Evolutionary conservation across 2,888 invertebrate genomes (phyloP), one percentile per base, ranked within the genome.

Genomic region (Ennomos quercinarius): DNA sequence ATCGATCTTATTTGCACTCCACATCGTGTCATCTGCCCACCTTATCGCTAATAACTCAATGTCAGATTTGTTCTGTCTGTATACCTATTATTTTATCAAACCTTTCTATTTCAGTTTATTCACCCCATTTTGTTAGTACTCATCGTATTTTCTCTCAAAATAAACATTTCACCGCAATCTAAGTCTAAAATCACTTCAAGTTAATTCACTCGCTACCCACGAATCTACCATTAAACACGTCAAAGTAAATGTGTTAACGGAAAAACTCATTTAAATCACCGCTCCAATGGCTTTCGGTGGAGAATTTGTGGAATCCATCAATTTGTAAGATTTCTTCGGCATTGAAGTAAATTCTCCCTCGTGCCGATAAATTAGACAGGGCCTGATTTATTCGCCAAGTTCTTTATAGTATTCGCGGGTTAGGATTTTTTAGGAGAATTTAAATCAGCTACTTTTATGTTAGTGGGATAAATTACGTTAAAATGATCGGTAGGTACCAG

Each of bases 251-350:
- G 71, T 70, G 67, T 60, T 64, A 66, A 67, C 65, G 62, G 63
- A 66, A 73, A 78, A 77, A 74, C 72, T 75, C 78, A 76, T 80
- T 78, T 74, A 76, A 83, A 78, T 70, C 68, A 57, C 63, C 75
- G 73, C 65, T 73, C 64, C 78, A 74, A 66, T 71, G 77, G 75
- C 61, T 80, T 75, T 71, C 69, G 72, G 71, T 56, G 52, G 57
- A 60, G 65, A 83, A 87, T 87, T 83, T 80, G 76, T 74, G 81
- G 84, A 82, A 86, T 86, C 80, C 83, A 85, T 87, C 86, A 87
- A 86, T 88, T 85, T 82, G 82, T 76, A 75, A 83, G 81, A 85
- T 83, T 84, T 81, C 81, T 79, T 79, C 74, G 73, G 75, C 71
- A 72, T 74, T 67, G 67, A 74, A 70, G 71, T 74, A 72, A 81